Base-by-base conservation (phyloP, 92 coral and sea anemone species). In the Nematostella vectensis region DNA sequence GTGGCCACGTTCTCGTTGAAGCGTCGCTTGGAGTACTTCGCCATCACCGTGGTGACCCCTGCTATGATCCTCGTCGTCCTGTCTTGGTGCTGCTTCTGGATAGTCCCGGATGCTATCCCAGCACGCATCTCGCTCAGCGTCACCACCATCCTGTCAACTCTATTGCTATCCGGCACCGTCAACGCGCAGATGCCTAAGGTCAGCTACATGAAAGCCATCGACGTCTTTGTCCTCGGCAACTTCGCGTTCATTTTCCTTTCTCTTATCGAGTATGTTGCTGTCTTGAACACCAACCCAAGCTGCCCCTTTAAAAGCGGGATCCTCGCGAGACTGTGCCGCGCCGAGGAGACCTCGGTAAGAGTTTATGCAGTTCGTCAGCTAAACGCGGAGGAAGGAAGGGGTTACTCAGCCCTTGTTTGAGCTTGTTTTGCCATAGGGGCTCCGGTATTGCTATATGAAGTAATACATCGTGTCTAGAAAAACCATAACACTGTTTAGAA, bases 11-110 rank as follows among this genome's bases (percentile, higher is more conserved):
- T 75, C 38, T 57, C 75, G 2, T 81, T 81, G 61, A 70, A 65
- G 37, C 83, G 88, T 19, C 83, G 81, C 39, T 26, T 81, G 29
- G 88, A 73, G 25, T 78, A 75, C 39, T 81, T 75, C 59, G 64
- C 74, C 42, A 68, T 81, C 47, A 68, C 76, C 31, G 61, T 75
- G 29, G 73, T 59, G 58, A 64, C 71, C 47, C 88, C 88, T 2
- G 67, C 83, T 20, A 57, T 78, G 17, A 75, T 70, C 11, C 51
- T 79, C 22, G 86, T 79, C 8, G 65, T 79, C 10, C 53, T 79
- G 22, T 72, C 80, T 10, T 79, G 86, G 88, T 71, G 75, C 43
- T 74, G 74, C 31, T 81, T 81, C 68, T 81, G 88, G 88, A 81
- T 81, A 20, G 72, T 39, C 50, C 72, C 66, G 45, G 88, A 70